Base-by-base conservation (phyloP, 2,113 vertebrate genomes). In the Hymenochirus boettgeri region DNA sequence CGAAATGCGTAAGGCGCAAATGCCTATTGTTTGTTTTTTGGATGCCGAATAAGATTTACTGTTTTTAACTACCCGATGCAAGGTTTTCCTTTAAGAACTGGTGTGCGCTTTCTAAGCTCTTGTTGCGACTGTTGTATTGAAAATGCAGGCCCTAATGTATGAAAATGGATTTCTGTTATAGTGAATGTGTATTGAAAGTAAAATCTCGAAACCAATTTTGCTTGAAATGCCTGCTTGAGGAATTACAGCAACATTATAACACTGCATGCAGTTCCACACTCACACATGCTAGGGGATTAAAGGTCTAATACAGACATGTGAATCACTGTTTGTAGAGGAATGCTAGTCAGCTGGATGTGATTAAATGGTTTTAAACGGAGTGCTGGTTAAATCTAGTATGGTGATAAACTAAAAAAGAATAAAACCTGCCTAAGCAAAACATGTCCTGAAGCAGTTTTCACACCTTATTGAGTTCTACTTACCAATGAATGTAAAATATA, bases 301-400 rank as follows among this genome's bases (percentile, higher is more conserved):
- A 74, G 74, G 73, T 74, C 65, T 65, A 42, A 75, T 76, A 74
- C 19, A 65, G 62, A 72, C 76, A 80, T 77, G 79, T 73, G 31
- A 71, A 80, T 70, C 66, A 67, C 75, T 74, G 74, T 77, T 77
- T 82, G 27, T 67, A 70, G 73, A 80, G 69, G 74, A 85, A 80
- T 82, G 72, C 62, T 62, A 71, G 62, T 85, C 77, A 83, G 79
- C 78, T 78, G 74, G 73, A 67, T 79, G 66, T 72, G 76, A 77
- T 79, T 83, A 81, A 80, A 70, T 62, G 61, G 72, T 82, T 75
- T 73, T 79, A 75, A 73, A 76, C 77, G 61, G 73, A 83, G 82
- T 71, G 67, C 72, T 77, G 69, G 76, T 82, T 69, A 59, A 60
- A 60, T 60, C 47, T 47, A 60, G 65, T 23, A 53, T 19, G 42